Evolutionary conservation across 2,113 vertebrate genomes (phyloP), one percentile per base, ranked within the genome.

Genomic region (Leucosticte australis): DNA sequence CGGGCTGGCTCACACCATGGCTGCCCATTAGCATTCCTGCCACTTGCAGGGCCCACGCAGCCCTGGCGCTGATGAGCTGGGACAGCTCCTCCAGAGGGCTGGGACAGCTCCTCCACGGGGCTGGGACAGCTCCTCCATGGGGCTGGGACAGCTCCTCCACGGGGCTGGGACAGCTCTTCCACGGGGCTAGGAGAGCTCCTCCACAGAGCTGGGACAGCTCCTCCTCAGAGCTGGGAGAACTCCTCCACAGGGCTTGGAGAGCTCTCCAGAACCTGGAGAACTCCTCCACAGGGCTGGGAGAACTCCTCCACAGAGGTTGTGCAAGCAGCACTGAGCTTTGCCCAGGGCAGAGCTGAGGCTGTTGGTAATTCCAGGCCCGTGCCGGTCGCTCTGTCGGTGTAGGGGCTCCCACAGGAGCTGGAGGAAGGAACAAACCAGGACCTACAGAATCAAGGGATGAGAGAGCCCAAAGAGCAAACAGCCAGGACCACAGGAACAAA

Each of bases 311-410:
- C 8, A 3, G 62, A 15, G 22, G 7, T 67, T 78, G 55, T 87
- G 94, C 47, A 85, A 83, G 49, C 37, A 2, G 24, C 5, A 3
- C 22, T 2, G 35, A 93, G 78, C 80, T 71, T 26, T 92, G 87
- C 62, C 77, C 28, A 6, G 26, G 80, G 64, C 67, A 82, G 24
- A 39, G 64, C 52, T 16, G 68, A 52, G 80, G 86, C 3, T 59
- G 59, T 19, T 9, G 44, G 59, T 80, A 46, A 63, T 67, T 55
- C 53, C 52, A 53, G 52, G 52, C 28, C 28, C 17, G 5, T 30
- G 52, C 17, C 0, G 0, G 44, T 31, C 6, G 3, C n/a, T 59
- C 70, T 3, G 0, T 31, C 4, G 1, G 30, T 0, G 0, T 3
- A 15, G 3, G 6, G 60, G 35, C 26, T 82, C 33, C 39, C 3